phyloP scores from a whole-genome alignment of 2,888 invertebrate genomes.

The Tethea ocularis region DNA sequence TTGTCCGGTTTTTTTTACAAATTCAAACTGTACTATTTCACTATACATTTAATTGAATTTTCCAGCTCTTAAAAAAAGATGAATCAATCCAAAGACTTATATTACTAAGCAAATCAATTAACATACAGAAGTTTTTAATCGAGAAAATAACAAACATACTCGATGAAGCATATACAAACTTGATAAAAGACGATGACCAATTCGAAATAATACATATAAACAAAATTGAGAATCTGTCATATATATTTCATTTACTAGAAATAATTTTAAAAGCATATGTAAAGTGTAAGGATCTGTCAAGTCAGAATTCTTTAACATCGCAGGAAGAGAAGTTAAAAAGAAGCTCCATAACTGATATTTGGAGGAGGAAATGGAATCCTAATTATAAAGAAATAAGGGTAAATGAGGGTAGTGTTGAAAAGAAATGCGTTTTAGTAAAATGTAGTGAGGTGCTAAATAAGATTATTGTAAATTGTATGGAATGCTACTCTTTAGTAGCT shows the following conservation, averaged over 20 bases:
- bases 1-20: no score
- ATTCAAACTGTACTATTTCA: no score
- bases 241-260: conserved; percentile 64
- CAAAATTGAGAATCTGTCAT: conserved; percentile 55
- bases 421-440: conserved; percentile 44
- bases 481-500: conserved; percentile 63
- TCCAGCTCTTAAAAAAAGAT: conserved; percentile 63
- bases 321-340: conserved; percentile 53
- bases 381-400: conserved; percentile 31
- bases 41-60: conserved; percentile 2
- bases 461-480: conserved; percentile 61
- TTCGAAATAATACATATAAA: conserved; percentile 52
- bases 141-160: conserved; percentile 57
- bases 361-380: conserved; percentile 70
- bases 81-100: conserved; percentile 55
- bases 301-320: conserved; percentile 37
- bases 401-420: conserved; percentile 39
- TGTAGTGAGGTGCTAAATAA: conserved; percentile 64
- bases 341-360: conserved; percentile 61
- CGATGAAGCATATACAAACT: conserved; percentile 36
- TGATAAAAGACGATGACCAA: conserved; percentile 34
- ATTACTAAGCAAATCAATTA: conserved; percentile 59
- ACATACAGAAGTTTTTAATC: conserved; percentile 62
- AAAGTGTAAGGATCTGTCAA: conserved; percentile 27
- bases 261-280: conserved; percentile 51